These are phyloP conservation scores for Proteles cristata DNA, from an alignment of 2,113 vertebrate species.

Conservation along the genomic window DNA sequence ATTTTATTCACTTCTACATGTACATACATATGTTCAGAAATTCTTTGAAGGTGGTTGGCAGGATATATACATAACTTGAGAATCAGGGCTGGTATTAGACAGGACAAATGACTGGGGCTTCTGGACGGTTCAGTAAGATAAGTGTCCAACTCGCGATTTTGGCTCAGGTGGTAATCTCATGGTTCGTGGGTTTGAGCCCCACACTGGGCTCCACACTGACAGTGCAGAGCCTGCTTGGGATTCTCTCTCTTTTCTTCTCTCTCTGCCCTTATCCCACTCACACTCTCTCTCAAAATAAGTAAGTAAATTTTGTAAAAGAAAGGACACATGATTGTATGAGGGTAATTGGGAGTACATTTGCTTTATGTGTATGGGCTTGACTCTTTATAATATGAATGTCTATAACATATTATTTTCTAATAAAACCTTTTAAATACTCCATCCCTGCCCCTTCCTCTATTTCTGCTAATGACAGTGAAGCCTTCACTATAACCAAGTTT, in stretches of 20 bases:
- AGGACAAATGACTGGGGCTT: background rate
- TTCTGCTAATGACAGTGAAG: background rate
- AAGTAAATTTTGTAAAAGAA: too few relatives aligned
- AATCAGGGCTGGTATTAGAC: background rate
- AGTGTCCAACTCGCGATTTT: too few relatives aligned
- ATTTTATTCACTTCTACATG: background rate
- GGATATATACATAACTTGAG: background rate
- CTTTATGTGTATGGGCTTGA: background rate
- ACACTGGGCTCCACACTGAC: too few relatives aligned
- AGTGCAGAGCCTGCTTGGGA: too few relatives aligned
- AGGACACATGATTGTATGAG: accelerated
- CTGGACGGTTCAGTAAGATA: too few relatives aligned
- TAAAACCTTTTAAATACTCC: background rate
- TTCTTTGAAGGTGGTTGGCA: background rate
- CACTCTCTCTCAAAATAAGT: too few relatives aligned
- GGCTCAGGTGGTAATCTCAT: too few relatives aligned
- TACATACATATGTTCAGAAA: background rate
- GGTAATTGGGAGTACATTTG: background rate
- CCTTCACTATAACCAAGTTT: background rate
- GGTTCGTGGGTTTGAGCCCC: too few relatives aligned
- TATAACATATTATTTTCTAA: background rate
- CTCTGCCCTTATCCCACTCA: too few relatives aligned
- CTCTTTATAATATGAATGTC: background rate
- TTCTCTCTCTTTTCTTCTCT: too few relatives aligned
- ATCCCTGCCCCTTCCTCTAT: background rate